These are phyloP conservation scores for Archips crataeganus DNA, from an alignment of 2,888 invertebrate genomes.

Conservation along the genomic window DNA sequence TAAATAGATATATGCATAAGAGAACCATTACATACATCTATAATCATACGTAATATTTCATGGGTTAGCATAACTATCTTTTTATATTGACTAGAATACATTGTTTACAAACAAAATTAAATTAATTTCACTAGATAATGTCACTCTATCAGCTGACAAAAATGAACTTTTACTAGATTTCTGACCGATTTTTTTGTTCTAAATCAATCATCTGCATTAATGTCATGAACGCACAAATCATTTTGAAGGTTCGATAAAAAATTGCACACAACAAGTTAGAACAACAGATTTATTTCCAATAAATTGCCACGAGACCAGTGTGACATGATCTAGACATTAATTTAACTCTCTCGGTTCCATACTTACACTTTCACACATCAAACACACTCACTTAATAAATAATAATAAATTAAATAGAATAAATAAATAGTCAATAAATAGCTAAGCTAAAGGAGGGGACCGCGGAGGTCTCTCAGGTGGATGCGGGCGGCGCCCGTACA, in stretches of 20 bases:
- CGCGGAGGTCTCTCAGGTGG: constrained; percentile 79
- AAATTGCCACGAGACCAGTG: constrained; percentile 85
- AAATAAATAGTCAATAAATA: constrained; percentile 87
- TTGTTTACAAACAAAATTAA: constrained; percentile 77
- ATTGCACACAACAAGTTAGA: constrained; percentile 79
- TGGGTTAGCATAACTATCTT: constrained; percentile 64
- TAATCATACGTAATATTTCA: constrained; percentile 58
- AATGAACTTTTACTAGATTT: constrained; percentile 68
- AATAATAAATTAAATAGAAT: constrained; percentile 86
- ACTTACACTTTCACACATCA: constrained; percentile 83
- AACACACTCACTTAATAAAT: constrained; percentile 86
- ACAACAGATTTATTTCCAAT: constrained; percentile 86
- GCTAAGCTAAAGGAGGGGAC: constrained; percentile 84
- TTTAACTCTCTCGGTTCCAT: constrained; percentile 82
- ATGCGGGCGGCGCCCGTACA: constrained; percentile 70
- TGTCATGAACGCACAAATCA: constrained; percentile 72
- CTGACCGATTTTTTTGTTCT: constrained; percentile 72
- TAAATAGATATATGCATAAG: constrained; percentile 56
- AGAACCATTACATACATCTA: constrained; percentile 57
- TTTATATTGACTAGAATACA: constrained; percentile 81
- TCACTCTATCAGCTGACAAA: constrained; percentile 78
- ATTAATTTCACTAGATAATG: constrained; percentile 85
- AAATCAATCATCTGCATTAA: constrained; percentile 49
- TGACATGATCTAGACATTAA: constrained; percentile 87
- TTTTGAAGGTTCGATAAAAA: constrained; percentile 76